Evolutionary conservation across 1,140 invertebrate species (phyloP), one percentile per base, ranked within the genome.

Genomic region (Philotrypesis tridentata): DNA sequence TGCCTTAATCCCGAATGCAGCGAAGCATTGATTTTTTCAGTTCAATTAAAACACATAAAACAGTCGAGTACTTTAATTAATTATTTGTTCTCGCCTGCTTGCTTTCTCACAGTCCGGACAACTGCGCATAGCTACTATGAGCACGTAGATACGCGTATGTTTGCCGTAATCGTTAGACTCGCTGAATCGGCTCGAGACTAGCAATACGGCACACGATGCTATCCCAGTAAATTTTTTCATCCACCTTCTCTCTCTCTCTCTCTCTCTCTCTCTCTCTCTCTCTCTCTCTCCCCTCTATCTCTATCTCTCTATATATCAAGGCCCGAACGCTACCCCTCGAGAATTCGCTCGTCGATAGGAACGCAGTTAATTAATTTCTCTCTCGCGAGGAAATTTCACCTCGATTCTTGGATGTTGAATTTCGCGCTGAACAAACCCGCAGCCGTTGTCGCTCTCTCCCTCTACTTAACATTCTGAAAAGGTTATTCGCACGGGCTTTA

Each of bases 311-410:
- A n/a, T n/a, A n/a, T n/a, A 27, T 65, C 4, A 25, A 65, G 23
- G 23, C 12, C 29, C 33, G 37, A 72, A 70, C n/a, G 33, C 68
- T 70, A 25, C 65, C 43, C 73, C n/a, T n/a, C 48, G 74, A 68
- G 70, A 75, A 84, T 76, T 82, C 78, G 76, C 80, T 80, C 79
- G 80, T 80, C 77, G 79, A 80, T 37, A 40, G 31, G 43, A 77
- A 83, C 76, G 67, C 40, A 31, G 11, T 61, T 37, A 23, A 61
- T n/a, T 60, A 76, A 80, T 80, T 82, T 48, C 61, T 14, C 21
- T 21, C 21, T 55, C 48, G n/a, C 31, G 4, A 40, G 72, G 25
- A 55, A 68, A 25, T 75, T 29, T 60, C 27, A 4, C 48, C 55
- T 29, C 31, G 23, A 60, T 55, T 17, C 48, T 55, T 55, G 48